Evolutionary conservation across 1,140 invertebrate species (phyloP).

Genomic region (Heliconius himera): DNA sequence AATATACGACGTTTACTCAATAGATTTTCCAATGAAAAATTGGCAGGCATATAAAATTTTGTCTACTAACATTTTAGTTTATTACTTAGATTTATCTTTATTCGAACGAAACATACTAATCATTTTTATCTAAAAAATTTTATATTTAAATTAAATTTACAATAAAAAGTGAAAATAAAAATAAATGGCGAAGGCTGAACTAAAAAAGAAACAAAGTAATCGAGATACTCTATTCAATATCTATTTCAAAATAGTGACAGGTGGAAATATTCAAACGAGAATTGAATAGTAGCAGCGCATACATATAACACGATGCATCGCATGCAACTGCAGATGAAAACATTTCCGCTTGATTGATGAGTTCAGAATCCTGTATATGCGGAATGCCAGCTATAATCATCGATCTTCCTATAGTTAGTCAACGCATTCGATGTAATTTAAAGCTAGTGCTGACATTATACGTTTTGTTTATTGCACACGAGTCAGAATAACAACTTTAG

Average conservation of each 20-base stretch:
- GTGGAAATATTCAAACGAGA: conserved; percentile 32
- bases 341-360: conserved; percentile 41
- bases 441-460: conserved; percentile 25
- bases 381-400: conserved; percentile 32
- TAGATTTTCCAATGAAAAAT: neutral
- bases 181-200: neutral
- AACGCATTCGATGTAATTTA: conserved; percentile 21
- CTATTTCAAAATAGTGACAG: conserved; percentile 10
- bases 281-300: conserved; percentile 15
- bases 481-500: neutral
- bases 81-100: too few species aligned
- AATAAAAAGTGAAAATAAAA: neutral
- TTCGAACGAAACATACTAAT: too few species aligned
- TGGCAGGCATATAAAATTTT: neutral
- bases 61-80: too few species aligned
- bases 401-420: conserved; percentile 33
- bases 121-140: too few species aligned
- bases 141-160: too few species aligned
- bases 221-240: neutral
- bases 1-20: neutral
- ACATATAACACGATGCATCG: conserved; percentile 15
- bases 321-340: conserved; percentile 31
- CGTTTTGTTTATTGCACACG: conserved; percentile 13
- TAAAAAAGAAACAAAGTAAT: neutral
- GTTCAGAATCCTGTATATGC: conserved; percentile 21